Conservation (phyloP, 1,140 invertebrate species). For the Ceratoteleas bidentatus region DNA sequence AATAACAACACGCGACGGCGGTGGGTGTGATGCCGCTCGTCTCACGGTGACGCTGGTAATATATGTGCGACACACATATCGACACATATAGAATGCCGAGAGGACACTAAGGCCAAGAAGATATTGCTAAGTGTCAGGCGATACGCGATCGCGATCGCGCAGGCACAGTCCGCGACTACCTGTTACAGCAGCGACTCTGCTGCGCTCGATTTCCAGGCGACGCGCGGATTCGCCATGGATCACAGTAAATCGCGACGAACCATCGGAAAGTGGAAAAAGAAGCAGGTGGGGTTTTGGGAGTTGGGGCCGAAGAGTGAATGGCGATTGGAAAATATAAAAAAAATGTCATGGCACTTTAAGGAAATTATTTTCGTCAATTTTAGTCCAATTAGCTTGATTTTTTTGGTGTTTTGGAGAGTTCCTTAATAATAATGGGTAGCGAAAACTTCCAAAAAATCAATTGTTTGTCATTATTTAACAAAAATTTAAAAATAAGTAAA, state of each 20-base stretch:
- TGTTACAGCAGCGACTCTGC: constrained; percentile 61
- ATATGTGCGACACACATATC: constrained; percentile 61
- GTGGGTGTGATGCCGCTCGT: constrained; percentile 6
- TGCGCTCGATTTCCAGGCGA: constrained; percentile 28
- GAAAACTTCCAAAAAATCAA: no score
- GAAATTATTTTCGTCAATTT: no score
- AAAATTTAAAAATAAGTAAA: no score
- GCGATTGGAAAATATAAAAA: no score
- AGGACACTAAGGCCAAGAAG: constrained; percentile 69
- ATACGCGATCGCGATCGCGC: constrained; percentile 68
- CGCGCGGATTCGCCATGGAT: constrained; percentile 63
- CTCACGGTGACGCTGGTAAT: constrained; percentile 36
- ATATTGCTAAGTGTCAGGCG: constrained; percentile 76
- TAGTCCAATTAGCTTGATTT: no score
- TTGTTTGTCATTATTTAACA: no score
- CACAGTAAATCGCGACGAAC: constrained; percentile 59
- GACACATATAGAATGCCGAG: constrained; percentile 44
- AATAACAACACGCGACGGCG: no score
- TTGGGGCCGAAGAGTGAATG: no score
- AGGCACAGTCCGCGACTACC: constrained; percentile 73
- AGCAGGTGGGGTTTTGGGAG: no score
- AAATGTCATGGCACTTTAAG: no score
- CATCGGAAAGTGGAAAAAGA: constrained; percentile 29
- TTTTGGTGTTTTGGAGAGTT: no score
- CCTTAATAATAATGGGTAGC: no score